Conservation (phyloP, 1,140 invertebrate species). For the fruit fly (Drosophila melanogaster) region DNA sequence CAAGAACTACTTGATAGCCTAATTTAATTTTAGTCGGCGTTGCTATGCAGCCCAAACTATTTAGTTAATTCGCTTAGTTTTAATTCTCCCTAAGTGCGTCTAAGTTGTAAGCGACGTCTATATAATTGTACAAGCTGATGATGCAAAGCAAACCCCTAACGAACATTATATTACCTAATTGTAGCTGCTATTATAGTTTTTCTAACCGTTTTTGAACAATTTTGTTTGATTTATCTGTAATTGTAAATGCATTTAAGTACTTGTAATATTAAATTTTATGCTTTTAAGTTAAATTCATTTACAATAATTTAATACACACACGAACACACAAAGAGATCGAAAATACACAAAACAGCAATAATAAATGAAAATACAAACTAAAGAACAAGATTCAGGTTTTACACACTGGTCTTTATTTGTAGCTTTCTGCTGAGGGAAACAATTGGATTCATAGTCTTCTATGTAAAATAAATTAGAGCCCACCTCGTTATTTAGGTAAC, state of each 20-base stretch:
- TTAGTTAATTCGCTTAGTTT: conserved; percentile 41
- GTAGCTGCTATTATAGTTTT: conserved; percentile 23
- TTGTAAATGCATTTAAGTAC: conserved; percentile 73
- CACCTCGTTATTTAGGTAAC: conserved; percentile 58
- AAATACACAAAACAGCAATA: conserved; percentile 62
- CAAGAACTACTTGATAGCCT: conserved; percentile 28
- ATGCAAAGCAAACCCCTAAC: conserved; percentile 38
- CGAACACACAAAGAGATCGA: conserved; percentile 48
- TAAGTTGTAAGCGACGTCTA: conserved; percentile 42
- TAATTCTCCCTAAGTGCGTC: conserved; percentile 21
- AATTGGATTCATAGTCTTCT: conserved; percentile 37
- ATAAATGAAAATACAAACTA: conserved; percentile 57
- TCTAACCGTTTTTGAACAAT: conserved; percentile 58
- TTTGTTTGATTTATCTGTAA: conserved; percentile 46
- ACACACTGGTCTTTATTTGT: conserved; percentile 56
- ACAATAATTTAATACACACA: conserved; percentile 49
- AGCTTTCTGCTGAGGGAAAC: conserved; percentile 37
- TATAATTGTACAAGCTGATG: conserved; percentile 44
- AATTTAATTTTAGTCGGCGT: conserved; percentile 47
- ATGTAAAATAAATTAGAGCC: conserved; percentile 63
- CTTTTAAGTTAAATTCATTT: conserved; percentile 65
- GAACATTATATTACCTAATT: conserved; percentile 24
- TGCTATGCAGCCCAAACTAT: conserved; percentile 45
- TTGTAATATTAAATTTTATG: conserved; percentile 71
- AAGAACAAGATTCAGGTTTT: conserved; percentile 28